Evolutionary conservation across 2,888 invertebrate species (phyloP).

Genomic region (Heliconius hortense): DNA sequence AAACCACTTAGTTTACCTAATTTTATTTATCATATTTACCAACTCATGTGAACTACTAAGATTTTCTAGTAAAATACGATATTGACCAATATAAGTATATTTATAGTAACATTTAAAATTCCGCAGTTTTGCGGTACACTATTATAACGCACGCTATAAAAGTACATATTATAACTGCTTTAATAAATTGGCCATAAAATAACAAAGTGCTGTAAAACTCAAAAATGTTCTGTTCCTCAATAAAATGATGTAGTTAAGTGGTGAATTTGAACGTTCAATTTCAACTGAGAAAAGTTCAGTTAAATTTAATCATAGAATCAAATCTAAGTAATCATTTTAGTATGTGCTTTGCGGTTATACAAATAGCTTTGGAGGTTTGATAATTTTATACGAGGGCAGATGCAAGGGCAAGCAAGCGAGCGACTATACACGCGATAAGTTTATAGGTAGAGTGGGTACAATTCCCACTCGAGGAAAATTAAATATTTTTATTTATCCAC

Average conservation of each 20-base stretch:
- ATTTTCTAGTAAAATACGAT: background rate
- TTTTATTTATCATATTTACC: background rate
- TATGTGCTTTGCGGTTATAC: background rate
- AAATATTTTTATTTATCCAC: too few relatives aligned
- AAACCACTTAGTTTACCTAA: too few relatives aligned
- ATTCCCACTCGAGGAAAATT: too few relatives aligned
- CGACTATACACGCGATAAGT: rapidly evolving
- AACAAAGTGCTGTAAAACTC: slow-evolving; percentile 12
- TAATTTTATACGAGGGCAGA: too few relatives aligned
- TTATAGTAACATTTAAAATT: too few relatives aligned
- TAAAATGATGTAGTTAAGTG: slow-evolving; percentile 14
- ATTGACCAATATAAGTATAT: background rate
- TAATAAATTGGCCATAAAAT: slow-evolving; percentile 10
- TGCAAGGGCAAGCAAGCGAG: too few relatives aligned
- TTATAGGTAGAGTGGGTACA: too few relatives aligned
- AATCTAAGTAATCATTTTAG: background rate
- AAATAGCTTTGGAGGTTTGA: background rate
- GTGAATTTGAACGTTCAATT: slow-evolving; percentile 3
- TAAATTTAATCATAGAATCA: slow-evolving; percentile 16
- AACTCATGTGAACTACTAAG: background rate
- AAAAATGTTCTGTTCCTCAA: slow-evolving; percentile 7
- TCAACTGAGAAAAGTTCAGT: slow-evolving; percentile 16
- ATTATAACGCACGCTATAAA: background rate
- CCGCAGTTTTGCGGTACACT: background rate
- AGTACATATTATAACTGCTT: background rate